These are phyloP conservation scores for Ctenoplectra terminalis DNA, from an alignment of 1,140 invertebrate species.

Conservation along the genomic window DNA sequence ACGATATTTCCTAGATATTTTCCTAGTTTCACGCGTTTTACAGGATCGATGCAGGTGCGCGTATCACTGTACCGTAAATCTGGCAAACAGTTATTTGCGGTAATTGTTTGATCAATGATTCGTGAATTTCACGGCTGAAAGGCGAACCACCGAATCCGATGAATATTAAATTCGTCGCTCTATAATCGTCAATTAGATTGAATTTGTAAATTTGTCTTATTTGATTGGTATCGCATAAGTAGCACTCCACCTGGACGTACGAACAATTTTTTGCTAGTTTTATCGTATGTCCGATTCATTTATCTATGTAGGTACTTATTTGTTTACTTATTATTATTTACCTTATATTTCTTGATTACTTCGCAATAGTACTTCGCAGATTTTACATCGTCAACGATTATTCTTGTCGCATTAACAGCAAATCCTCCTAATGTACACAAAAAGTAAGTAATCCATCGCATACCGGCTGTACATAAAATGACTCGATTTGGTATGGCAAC, in stretches of 20 bases:
- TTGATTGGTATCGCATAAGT: conserved; percentile 44
- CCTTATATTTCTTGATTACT: conserved; percentile 28
- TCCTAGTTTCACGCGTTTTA: background rate
- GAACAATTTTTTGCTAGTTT: background rate
- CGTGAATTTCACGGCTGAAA: conserved; percentile 15
- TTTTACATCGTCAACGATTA: conserved; percentile 1
- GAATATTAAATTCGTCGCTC: conserved; percentile 34
- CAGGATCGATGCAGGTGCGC: too few relatives aligned
- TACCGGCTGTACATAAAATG: background rate
- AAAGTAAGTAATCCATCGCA: conserved; percentile 34
- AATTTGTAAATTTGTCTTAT: conserved; percentile 51
- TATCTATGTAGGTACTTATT: too few relatives aligned
- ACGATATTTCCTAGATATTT: too few relatives aligned
- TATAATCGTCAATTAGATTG: conserved; percentile 29
- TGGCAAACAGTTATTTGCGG: background rate
- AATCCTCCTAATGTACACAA: background rate
- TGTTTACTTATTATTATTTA: too few relatives aligned
- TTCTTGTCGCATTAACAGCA: background rate
- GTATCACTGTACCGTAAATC: conserved; percentile 40
- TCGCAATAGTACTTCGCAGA: background rate
- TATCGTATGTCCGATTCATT: background rate
- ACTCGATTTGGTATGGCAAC: background rate
- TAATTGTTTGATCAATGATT: background rate
- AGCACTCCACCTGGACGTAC: conserved; percentile 48
- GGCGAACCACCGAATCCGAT: conserved; percentile 57